phyloP scores from a whole-genome alignment of 2,888 invertebrate genomes.

The Drosophila mimica region DNA sequence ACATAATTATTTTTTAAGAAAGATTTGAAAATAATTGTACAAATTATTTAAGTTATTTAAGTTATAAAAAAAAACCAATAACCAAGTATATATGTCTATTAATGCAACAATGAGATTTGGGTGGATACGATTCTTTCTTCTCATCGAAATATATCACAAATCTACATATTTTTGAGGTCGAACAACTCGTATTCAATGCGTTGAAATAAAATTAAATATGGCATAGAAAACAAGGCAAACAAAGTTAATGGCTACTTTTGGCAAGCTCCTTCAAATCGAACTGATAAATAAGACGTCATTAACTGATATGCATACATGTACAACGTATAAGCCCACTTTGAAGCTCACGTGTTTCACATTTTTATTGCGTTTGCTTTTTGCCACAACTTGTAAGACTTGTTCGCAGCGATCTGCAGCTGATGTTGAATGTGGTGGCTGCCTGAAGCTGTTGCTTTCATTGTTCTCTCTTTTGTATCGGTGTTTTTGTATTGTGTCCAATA shows the following conservation, averaged over 20 bases:
- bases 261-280: slow-evolving; percentile 10
- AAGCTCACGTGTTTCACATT: slow-evolving; percentile 25
- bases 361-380: slow-evolving; percentile 32
- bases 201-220: background rate
- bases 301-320: background rate
- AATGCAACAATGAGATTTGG: background rate
- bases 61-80: background rate
- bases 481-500: slow-evolving; percentile 59
- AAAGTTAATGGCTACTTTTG: background rate
- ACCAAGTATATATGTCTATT: background rate
- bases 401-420: slow-evolving; percentile 44
- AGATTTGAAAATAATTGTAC: background rate
- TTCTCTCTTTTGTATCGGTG: slow-evolving; percentile 66
- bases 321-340: slow-evolving; percentile 4
- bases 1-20: background rate
- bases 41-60: background rate
- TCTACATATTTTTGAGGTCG: background rate
- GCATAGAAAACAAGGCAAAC: background rate
- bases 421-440: slow-evolving; percentile 47
- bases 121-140: background rate
- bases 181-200: slow-evolving; percentile 1
- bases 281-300: slow-evolving; percentile 15
- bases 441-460: slow-evolving; percentile 49
- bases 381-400: slow-evolving; percentile 12
- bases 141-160: background rate